Evolutionary conservation across 2,888 invertebrate genomes (phyloP).

Genomic region (Lepidochitona cinerea): DNA sequence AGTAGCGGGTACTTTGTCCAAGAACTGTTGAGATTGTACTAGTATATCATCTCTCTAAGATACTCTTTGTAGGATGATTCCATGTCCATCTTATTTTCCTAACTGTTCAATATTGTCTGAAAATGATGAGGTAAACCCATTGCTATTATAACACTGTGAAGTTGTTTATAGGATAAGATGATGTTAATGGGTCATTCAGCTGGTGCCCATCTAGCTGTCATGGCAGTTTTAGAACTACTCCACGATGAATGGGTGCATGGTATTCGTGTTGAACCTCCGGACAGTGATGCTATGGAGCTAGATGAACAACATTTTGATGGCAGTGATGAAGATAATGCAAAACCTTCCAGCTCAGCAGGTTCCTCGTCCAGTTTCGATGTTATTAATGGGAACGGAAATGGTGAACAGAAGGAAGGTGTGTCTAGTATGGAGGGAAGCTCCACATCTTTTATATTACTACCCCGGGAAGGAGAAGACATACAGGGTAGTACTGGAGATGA

Average conservation of each 20-base stretch:
- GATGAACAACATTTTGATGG: constrained; percentile 14
- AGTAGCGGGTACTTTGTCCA: no score
- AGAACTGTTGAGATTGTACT: no score
- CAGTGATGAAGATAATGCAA: constrained; percentile 34
- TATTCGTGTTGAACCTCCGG: not conserved
- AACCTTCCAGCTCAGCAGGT: constrained; percentile 5
- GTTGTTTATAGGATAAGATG: constrained; percentile 47
- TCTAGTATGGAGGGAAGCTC: not conserved
- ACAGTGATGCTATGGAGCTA: constrained; percentile 8
- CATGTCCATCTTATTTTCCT: no score
- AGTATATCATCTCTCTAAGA: no score
- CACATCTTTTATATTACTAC: not conserved
- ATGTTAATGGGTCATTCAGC: constrained; percentile 66
- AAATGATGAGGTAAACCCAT: no score
- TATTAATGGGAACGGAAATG: constrained; percentile 21
- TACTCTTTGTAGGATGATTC: no score
- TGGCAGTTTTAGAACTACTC: constrained; percentile 62
- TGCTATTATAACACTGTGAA: not conserved
- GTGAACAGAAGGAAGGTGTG: not conserved
- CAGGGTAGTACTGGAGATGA: no score
- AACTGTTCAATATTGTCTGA: no score
- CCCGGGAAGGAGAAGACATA: no score
- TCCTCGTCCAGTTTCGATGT: constrained; percentile 24
- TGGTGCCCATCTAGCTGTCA: constrained; percentile 64
- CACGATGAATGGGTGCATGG: constrained; percentile 41